phyloP scores from a whole-genome alignment of 1,140 invertebrate species.

The Bombus waltoni region DNA sequence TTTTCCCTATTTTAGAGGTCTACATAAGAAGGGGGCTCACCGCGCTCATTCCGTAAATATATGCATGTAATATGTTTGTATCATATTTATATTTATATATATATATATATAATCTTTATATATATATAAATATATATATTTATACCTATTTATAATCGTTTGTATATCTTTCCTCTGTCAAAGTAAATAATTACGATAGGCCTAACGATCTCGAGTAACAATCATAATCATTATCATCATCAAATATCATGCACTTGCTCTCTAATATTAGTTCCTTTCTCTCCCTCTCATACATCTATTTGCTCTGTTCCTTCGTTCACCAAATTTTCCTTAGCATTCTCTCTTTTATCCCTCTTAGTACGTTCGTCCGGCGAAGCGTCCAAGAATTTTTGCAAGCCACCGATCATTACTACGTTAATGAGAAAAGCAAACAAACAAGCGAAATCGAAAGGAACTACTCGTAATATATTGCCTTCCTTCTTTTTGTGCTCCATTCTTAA shows the following conservation, averaged over 20 bases:
- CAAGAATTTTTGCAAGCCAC: conserved; percentile 32
- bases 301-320: conserved; percentile 17
- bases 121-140: conserved; percentile 35
- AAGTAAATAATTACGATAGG: conserved; percentile 60
- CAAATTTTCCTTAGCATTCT: conserved; percentile 28
- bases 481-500: conserved; percentile 45
- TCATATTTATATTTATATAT: neutral
- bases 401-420: neutral
- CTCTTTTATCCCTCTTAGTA: conserved; percentile 47
- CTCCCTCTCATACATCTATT: conserved; percentile 19
- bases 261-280: conserved; percentile 3
- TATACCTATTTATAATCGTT: conserved; percentile 59
- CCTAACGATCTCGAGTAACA: conserved; percentile 64
- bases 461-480: conserved; percentile 17
- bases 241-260: neutral
- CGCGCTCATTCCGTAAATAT: conserved; percentile 41
- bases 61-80: conserved; percentile 35
- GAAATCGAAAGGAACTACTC: conserved; percentile 59
- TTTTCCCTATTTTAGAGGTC: conserved; percentile 7
- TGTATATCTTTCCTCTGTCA: conserved; percentile 34
- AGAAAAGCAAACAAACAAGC: conserved; percentile 58
- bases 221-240: conserved; percentile 2
- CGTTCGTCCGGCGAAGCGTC: conserved; percentile 62
- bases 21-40: conserved; percentile 56
- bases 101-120: neutral